Conservation (phyloP, 2,113 vertebrate species). For the Pomatostomus ruficeps region DNA sequence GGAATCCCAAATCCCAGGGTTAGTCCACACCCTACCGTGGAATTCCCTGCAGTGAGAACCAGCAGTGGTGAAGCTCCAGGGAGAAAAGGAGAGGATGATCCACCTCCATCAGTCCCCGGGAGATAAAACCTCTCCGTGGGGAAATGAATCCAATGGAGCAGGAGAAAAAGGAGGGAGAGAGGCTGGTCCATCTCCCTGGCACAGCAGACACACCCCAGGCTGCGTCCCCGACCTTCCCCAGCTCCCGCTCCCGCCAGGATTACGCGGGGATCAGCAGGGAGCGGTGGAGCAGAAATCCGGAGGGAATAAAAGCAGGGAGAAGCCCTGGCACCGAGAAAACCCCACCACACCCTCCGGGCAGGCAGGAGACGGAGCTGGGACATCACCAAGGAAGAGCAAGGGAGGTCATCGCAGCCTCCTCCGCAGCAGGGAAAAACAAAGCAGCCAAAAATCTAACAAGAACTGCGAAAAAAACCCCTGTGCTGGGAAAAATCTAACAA, state of each 20-base stretch:
- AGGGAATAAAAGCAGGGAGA: not conserved
- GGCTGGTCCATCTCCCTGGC: not conserved
- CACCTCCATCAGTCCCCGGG: not conserved
- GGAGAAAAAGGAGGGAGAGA: not conserved
- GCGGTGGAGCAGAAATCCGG: not conserved
- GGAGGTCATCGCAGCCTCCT: not conserved
- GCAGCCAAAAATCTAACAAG: not conserved
- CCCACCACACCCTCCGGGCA: not conserved
- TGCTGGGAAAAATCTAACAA: not conserved
- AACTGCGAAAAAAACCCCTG: not conserved
- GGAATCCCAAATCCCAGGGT: accelerated
- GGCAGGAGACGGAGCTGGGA: not conserved
- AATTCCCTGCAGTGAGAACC: not conserved
- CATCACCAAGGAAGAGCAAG: accelerated
- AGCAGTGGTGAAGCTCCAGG: not conserved
- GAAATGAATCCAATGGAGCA: not conserved
- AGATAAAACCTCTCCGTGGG: not conserved
- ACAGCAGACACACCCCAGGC: not conserved
- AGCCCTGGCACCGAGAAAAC: not conserved
- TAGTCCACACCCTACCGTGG: not conserved
- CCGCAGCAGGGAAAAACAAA: not conserved
- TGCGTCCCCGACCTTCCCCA: accelerated
- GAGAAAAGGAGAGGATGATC: not conserved
- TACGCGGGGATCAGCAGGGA: not conserved
- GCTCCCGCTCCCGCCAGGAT: not conserved